Base-by-base conservation (phyloP, 2,888 invertebrate species). In the Eupithecia tripunctaria region DNA sequence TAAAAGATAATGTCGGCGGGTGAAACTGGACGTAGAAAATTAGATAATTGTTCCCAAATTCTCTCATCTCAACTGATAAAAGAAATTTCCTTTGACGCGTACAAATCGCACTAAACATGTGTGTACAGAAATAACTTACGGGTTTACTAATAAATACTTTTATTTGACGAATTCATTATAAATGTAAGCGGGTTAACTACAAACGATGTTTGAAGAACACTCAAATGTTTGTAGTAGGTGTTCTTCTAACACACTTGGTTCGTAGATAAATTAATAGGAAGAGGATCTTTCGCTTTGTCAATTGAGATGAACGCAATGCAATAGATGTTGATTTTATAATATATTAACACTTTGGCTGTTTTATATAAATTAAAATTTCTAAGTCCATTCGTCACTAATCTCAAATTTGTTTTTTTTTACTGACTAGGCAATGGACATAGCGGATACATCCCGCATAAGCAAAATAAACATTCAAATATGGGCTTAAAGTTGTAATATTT, bases 11-110 rank as follows among this genome's bases (percentile, higher is more conserved):
- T 15, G 63, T 36, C 63, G 8, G 18, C 12, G 21, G 12, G 63
- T 63, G 18, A 12, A 63, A 36, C 63, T 32, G n/a, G 36, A 63
- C 63, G n/a, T 36, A 63, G 36, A 36, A 63, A 63, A n/a, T n/a
- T 29, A 18, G 8, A 51, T 21, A 51, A 29, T 15, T 18, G 18
- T 60, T 32, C 8, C 21, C 25, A 41, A 18, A 29, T 27, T 27
- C 14, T 27, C 14, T 27, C 7, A 29, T 29, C 60, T 60, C 29
- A 60, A 29, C 0, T 60, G 56, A 56, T 56, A 12, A 14, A 12
- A 0, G 56, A 56, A 14, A 14, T 56, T 56, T 14, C n/a, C 14
- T 56, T 25, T 51, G 21, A 10, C 18, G 4, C 21, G 56, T 56
- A 56, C 51, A 51, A 51, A 51, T 14, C 10, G 43, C n/a, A 25